Evolutionary conservation across 53 echinoderm and acorn worm species (phyloP).

Genomic region (Holothuria leucospilota): DNA sequence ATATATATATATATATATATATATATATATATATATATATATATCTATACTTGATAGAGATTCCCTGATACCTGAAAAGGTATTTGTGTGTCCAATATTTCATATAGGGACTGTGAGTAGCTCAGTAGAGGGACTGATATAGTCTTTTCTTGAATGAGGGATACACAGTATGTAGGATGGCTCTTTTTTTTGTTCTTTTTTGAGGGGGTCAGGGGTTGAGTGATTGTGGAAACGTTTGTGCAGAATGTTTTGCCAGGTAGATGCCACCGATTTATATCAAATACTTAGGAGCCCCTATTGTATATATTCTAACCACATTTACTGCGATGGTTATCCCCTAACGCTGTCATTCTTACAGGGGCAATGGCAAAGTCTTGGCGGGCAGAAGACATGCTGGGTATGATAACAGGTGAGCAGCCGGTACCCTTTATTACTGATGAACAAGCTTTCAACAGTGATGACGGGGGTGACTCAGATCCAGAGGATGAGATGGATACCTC

Average conservation of each 20-base stretch:
- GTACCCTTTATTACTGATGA: background rate
- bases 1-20: too few species aligned
- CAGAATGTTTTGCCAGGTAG: background rate
- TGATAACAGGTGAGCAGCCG: slow-evolving; percentile 9
- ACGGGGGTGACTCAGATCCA: slow-evolving; percentile 8
- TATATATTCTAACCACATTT: background rate
- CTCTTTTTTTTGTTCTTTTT: too few species aligned
- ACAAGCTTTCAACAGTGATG: slow-evolving; percentile 20
- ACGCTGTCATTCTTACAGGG: slow-evolving; percentile 1
- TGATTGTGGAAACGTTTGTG: background rate
- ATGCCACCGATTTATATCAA: background rate
- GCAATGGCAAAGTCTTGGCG: slow-evolving; percentile 18
- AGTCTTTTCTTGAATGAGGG: too few species aligned
- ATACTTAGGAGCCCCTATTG: background rate
- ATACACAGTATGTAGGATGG: too few species aligned
- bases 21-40: too few species aligned
- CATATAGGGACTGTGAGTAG: too few species aligned
- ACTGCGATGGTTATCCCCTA: too few species aligned
- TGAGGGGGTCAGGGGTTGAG: too few species aligned
- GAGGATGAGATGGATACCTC: slow-evolving; percentile 32
- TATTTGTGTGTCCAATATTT: too few species aligned
- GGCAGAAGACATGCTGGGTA: background rate
- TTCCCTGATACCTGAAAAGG: too few species aligned
- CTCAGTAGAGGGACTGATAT: too few species aligned
- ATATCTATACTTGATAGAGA: too few species aligned